Conservation (phyloP, 2,113 vertebrate genomes). For the Amphilophus citrinellus region DNA sequence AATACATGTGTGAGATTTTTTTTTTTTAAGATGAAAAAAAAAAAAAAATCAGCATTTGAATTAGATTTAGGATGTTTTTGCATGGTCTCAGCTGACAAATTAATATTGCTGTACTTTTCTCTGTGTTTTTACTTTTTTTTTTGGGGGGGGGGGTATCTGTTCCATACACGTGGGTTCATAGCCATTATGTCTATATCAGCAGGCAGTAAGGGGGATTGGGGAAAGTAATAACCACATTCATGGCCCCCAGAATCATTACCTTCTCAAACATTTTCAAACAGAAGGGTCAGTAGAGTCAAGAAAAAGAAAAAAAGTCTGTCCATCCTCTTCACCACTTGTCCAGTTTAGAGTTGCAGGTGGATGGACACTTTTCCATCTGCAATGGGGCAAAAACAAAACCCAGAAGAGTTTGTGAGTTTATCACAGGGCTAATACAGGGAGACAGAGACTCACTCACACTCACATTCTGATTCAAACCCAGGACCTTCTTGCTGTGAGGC, state of each 20-base stretch:
- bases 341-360: neutral
- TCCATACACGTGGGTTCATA: constrained; percentile 5
- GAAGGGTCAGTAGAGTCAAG: neutral
- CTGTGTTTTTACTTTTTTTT: too few relatives aligned
- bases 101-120: neutral
- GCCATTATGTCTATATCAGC: constrained; percentile 10
- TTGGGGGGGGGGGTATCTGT: neutral
- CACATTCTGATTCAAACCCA: too few relatives aligned
- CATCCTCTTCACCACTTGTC: neutral
- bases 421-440: neutral
- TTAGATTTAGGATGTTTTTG: neutral
- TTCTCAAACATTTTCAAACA: neutral
- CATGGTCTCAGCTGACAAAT: constrained; percentile 2
- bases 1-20: neutral
- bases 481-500: too few relatives aligned
- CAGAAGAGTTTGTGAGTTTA: neutral
- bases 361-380: neutral
- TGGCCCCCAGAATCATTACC: neutral
- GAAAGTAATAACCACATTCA: neutral
- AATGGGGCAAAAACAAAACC: neutral
- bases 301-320: neutral
- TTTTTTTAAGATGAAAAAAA: too few relatives aligned
- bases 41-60: neutral
- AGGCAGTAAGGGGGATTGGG: neutral
- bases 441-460: neutral